A percentile compares a stretch with the other conserved stretches of the same genome.
phyloP scores from a whole-genome alignment of 2,113 vertebrate genomes.

The Paraplagusia blochii region DNA sequence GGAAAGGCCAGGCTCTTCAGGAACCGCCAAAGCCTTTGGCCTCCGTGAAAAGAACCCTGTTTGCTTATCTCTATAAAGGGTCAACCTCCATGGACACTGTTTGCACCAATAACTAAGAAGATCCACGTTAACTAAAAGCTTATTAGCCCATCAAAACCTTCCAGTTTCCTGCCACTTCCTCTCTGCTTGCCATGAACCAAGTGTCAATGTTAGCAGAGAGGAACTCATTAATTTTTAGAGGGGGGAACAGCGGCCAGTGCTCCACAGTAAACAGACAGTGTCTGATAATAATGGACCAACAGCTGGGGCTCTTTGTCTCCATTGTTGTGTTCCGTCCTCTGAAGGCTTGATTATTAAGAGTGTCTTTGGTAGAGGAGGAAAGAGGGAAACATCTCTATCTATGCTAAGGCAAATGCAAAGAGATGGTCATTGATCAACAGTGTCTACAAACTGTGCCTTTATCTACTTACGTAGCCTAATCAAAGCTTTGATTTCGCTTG shows the following conservation, averaged over 20 bases:
- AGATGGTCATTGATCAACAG: too few species aligned
- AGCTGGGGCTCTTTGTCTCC: conserved; percentile 30
- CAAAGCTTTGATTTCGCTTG: too few species aligned
- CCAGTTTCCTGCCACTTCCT: not conserved
- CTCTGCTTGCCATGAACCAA: conserved; percentile 22
- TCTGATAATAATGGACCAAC: conserved; percentile 52
- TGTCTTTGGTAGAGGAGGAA: conserved; percentile 7
- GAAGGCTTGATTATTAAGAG: conserved; percentile 29
- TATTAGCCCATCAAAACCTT: conserved; percentile 46
- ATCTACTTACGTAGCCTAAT: too few species aligned
- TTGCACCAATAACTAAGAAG: conserved; percentile 29
- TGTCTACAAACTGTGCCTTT: too few species aligned
- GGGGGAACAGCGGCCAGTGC: conserved; percentile 47
- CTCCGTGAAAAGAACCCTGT: too few species aligned
- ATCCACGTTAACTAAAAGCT: conserved; percentile 40
- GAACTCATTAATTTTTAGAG: conserved; percentile 61
- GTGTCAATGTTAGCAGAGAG: conserved; percentile 64
- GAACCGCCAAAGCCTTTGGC: too few species aligned
- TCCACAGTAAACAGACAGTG: conserved; percentile 48
- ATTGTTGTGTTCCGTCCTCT: conserved; percentile 37
- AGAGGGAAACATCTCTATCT: conserved; percentile 1
- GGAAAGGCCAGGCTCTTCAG: too few species aligned
- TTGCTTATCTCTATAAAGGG: too few species aligned
- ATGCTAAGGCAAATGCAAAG: too few species aligned
- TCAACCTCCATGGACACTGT: not conserved